A percentile compares a stretch with the other conserved stretches of the same genome.
phyloP scores from a whole-genome alignment of 2,113 vertebrate genomes.

The Maccullochella peelii region DNA sequence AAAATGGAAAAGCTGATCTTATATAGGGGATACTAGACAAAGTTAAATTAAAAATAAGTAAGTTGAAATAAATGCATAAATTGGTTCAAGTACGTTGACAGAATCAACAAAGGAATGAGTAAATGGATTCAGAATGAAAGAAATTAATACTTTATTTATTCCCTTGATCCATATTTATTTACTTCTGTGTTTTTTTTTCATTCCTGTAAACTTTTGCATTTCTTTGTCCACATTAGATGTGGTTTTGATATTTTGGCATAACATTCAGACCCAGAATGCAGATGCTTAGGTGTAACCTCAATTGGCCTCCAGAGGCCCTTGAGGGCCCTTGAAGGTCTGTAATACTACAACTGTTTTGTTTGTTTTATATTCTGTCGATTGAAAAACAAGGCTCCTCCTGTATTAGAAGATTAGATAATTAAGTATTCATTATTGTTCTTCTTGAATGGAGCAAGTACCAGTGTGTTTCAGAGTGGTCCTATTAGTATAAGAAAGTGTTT shows the following conservation, averaged over 20 bases:
- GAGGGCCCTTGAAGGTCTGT: background rate
- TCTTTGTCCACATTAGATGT: background rate
- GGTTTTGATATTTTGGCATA: background rate
- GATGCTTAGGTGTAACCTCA: conserved; percentile 3
- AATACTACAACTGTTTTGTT: background rate
- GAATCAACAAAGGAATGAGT: background rate
- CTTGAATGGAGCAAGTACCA: background rate
- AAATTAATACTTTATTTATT: background rate
- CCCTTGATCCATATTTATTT: background rate
- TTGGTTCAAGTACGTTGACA: background rate
- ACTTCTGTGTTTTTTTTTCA: background rate
- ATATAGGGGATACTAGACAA: background rate
- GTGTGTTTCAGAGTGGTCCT: background rate
- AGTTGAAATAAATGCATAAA: background rate
- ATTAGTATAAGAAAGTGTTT: background rate
- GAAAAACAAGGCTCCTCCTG: background rate
- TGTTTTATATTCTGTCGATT: conserved; percentile 2
- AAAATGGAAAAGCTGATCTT: background rate
- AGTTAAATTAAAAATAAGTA: background rate
- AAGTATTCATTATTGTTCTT: background rate
- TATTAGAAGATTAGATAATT: background rate
- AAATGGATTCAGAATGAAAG: background rate
- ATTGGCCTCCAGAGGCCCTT: background rate
- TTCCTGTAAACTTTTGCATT: background rate
- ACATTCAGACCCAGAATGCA: background rate